Conservation (phyloP, 1,140 invertebrate genomes). For the Lerema accius region DNA sequence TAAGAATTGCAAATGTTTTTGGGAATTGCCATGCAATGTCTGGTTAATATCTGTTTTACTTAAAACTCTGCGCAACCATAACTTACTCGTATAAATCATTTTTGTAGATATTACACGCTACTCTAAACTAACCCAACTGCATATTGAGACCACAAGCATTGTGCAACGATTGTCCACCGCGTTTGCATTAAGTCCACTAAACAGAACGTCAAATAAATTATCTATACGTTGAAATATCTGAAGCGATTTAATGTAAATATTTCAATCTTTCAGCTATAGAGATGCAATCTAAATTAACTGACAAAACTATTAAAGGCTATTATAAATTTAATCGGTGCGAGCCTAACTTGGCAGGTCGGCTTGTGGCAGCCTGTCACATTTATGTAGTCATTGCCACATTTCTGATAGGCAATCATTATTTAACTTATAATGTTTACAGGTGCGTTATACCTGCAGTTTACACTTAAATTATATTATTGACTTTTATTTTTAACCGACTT, state of each 20-base stretch:
- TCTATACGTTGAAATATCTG: slow-evolving; percentile 30
- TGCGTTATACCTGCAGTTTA: slow-evolving; percentile 9
- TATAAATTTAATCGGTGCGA: slow-evolving; percentile 21
- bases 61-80: too few relatives aligned
- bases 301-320: slow-evolving; percentile 29
- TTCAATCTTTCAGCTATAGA: slow-evolving; percentile 27
- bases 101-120: too few relatives aligned
- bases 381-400: slow-evolving; percentile 20
- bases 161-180: slow-evolving; percentile 13
- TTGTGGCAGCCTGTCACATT: slow-evolving; percentile 27
- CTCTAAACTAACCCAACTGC: too few relatives aligned
- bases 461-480: not conserved
- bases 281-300: slow-evolving; percentile 34
- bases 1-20: too few relatives aligned
- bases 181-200: slow-evolving; percentile 17
- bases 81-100: too few relatives aligned
- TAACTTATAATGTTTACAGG: slow-evolving; percentile 13
- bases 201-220: slow-evolving; percentile 30
- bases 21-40: too few relatives aligned
- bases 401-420: slow-evolving; percentile 19
- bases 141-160: slow-evolving; percentile 10
- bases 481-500: too few relatives aligned
- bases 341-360: slow-evolving; percentile 9
- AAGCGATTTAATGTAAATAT: slow-evolving; percentile 28
- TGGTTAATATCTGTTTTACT: too few relatives aligned